Conservation (phyloP, 2,888 invertebrate genomes). For the Uloborus plumipes region DNA sequence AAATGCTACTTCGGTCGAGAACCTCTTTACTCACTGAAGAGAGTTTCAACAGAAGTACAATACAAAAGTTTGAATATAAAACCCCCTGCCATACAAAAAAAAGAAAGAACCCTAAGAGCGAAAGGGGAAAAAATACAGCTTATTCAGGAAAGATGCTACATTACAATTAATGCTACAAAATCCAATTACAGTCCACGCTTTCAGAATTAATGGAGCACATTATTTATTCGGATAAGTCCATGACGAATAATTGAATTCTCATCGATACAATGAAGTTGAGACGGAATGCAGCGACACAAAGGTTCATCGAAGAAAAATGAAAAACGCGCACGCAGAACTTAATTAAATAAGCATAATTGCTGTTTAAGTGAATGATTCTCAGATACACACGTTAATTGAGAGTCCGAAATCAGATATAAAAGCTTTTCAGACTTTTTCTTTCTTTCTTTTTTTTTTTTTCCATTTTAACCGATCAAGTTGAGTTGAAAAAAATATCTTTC, state of each 20-base stretch:
- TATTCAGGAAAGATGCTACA: background rate
- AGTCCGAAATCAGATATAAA: constrained; percentile 24
- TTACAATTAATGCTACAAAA: constrained; percentile 15
- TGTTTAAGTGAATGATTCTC: constrained; percentile 27
- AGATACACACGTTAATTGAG: constrained; percentile 31
- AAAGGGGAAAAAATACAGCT: background rate
- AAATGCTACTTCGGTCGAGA: too few species aligned
- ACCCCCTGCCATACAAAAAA: too few species aligned
- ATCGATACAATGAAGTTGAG: constrained; percentile 17
- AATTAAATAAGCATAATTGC: constrained; percentile 46
- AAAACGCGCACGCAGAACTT: background rate
- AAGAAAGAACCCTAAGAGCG: too few species aligned
- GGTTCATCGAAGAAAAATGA: background rate
- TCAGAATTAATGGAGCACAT: constrained; percentile 25
- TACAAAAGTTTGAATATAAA: too few species aligned
- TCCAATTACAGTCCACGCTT: constrained; percentile 39
- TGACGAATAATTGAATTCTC: constrained; percentile 40
- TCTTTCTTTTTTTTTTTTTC: too few species aligned
- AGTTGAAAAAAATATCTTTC: too few species aligned
- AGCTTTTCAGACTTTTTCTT: too few species aligned
- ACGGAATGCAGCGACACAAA: background rate
- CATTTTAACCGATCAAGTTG: too few species aligned
- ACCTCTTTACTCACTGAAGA: too few species aligned
- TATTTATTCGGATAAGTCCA: constrained; percentile 26
- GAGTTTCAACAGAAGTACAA: too few species aligned